These are phyloP conservation scores for Cyanoramphus novaezelandiae DNA, from an alignment of 2,113 vertebrate species.

Conservation along the genomic window DNA sequence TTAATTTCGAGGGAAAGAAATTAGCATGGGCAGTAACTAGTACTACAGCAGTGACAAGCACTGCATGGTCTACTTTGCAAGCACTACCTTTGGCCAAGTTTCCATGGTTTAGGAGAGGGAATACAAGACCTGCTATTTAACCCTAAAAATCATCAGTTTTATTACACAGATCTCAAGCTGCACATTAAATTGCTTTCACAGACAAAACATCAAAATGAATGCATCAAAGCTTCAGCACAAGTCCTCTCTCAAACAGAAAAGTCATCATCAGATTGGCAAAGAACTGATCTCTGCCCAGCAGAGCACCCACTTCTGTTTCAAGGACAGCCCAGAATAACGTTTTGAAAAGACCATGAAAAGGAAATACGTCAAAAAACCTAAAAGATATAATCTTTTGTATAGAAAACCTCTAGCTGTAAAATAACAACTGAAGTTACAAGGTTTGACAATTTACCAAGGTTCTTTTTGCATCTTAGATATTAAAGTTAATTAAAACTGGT, in stretches of 20 bases:
- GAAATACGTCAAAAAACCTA: background rate
- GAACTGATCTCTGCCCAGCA: background rate
- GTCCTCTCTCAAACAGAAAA: background rate
- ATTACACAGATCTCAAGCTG: background rate
- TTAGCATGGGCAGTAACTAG: background rate
- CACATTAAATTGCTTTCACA: background rate
- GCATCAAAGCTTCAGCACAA: background rate
- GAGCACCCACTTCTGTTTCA: background rate
- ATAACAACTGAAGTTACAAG: background rate
- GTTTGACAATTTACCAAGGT: constrained; percentile 25
- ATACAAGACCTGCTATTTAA: background rate
- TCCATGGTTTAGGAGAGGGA: background rate
- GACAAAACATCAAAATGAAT: background rate
- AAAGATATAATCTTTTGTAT: background rate
- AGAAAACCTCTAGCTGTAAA: constrained; percentile 23
- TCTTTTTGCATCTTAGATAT: constrained; percentile 38
- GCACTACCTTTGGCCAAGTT: background rate
- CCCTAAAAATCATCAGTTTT: background rate
- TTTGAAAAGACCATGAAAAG: background rate
- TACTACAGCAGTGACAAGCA: background rate
- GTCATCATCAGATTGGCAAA: background rate
- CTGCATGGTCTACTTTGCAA: background rate
- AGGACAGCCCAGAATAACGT: background rate
- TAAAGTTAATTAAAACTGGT: constrained; percentile 66
- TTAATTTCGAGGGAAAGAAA: background rate